Evolutionary conservation across 2,888 invertebrate species (phyloP).

Genomic region (Caenorhabditis doughertyi): DNA sequence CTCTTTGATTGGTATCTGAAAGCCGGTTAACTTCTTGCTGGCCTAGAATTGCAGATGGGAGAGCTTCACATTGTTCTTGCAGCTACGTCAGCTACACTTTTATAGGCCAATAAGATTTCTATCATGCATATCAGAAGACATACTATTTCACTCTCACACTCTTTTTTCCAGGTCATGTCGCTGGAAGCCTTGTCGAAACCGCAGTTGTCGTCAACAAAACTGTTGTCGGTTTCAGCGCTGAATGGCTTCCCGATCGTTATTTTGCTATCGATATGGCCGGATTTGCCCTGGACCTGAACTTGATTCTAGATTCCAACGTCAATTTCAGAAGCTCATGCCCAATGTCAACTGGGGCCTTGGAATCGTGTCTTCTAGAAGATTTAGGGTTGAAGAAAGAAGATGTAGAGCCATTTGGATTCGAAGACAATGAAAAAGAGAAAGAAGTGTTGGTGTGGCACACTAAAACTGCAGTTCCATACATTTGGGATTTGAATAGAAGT

Average conservation of each 20-base stretch:
- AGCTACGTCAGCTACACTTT: too few species aligned
- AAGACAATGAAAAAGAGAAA: constrained; percentile 1
- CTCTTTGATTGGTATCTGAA: neutral
- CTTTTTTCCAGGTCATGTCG: constrained; percentile 22
- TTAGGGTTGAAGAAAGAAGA: constrained; percentile 60
- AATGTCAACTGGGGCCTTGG: constrained; percentile 67
- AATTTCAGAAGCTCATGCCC: constrained; percentile 66
- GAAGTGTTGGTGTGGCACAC: constrained; percentile 74
- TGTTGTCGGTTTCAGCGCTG: constrained; percentile 71
- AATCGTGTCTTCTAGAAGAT: constrained; percentile 71
- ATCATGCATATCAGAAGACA: too few species aligned
- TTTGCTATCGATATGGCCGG: constrained; percentile 77
- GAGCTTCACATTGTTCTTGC: too few species aligned
- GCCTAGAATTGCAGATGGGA: too few species aligned
- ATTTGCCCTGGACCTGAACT: constrained; percentile 68
- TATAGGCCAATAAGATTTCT: too few species aligned
- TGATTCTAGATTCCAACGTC: constrained; percentile 60
- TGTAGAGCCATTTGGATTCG: constrained; percentile 71
- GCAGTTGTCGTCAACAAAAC: constrained; percentile 67
- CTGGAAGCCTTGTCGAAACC: constrained; percentile 67
- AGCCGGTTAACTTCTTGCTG: neutral
- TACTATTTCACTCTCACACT: neutral
- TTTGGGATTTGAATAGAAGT: neutral
- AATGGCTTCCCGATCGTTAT: constrained; percentile 63
- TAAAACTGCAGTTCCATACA: constrained; percentile 29